These are phyloP conservation scores for Podargus strigoides DNA, from an alignment of 2,797 vertebrate genomes.

Conservation along the genomic window DNA sequence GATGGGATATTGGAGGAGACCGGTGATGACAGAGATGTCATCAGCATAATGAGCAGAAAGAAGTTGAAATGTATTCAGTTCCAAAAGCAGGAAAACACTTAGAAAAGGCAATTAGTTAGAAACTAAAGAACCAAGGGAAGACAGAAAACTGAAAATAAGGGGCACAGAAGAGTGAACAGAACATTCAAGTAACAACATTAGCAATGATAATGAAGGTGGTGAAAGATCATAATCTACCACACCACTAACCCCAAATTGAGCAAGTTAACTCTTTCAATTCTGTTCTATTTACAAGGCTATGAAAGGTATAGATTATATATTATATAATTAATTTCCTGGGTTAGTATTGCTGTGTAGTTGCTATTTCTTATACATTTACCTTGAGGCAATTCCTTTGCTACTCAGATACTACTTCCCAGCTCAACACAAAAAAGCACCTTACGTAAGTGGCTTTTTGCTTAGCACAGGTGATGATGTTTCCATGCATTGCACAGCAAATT, in stretches of 20 bases:
- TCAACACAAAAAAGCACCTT: neutral
- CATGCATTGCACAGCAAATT: neutral
- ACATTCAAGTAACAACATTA: neutral
- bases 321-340: neutral
- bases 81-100: neutral
- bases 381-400: neutral
- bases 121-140: neutral
- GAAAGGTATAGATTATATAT: neutral
- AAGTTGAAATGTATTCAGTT: accelerated
- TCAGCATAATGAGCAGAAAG: neutral
- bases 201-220: neutral
- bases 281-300: neutral
- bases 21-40: neutral
- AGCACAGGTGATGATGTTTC: neutral
- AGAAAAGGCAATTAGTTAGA: neutral
- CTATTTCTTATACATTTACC: neutral
- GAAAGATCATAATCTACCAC: neutral
- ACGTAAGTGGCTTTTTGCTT: neutral
- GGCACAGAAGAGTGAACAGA: neutral
- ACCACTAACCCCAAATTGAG: neutral
- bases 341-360: too few relatives aligned
- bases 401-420: neutral
- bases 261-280: neutral
- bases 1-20: neutral
- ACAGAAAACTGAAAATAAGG: neutral